phyloP scores from a whole-genome alignment of 2,797 vertebrate genomes.

The Darevskia nairensis region DNA sequence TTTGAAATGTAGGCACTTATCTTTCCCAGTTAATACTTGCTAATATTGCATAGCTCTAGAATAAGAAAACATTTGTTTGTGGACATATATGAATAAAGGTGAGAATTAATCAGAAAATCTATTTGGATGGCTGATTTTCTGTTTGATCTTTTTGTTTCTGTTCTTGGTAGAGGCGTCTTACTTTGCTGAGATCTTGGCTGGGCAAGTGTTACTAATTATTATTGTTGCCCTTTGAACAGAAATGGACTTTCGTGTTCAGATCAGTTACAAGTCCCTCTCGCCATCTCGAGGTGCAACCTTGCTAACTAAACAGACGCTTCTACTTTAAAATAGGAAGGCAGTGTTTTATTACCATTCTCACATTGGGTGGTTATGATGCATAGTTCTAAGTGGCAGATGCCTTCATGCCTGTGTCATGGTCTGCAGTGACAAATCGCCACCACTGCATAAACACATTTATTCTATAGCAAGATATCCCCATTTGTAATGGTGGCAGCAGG shows the following conservation, averaged over 20 bases:
- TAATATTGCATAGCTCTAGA: neutral
- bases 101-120: slow-evolving; percentile 2
- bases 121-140: neutral
- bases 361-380: slow-evolving; percentile 78
- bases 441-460: slow-evolving; percentile 83
- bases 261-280: slow-evolving; percentile 68
- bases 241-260: slow-evolving; percentile 72
- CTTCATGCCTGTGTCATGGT: slow-evolving; percentile 75
- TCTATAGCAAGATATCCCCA: slow-evolving; percentile 64
- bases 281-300: slow-evolving; percentile 69
- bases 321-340: slow-evolving; percentile 71
- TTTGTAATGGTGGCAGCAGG: neutral
- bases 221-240: slow-evolving; percentile 68
- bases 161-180: neutral
- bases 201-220: slow-evolving; percentile 65
- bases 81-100: neutral
- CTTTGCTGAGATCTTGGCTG: slow-evolving; percentile 40
- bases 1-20: neutral
- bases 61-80: neutral
- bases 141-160: slow-evolving; percentile 11
- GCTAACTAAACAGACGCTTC: slow-evolving; percentile 77
- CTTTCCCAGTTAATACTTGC: slow-evolving; percentile 22
- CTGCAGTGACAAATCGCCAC: slow-evolving; percentile 80
- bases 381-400: slow-evolving; percentile 75
- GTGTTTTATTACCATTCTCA: slow-evolving; percentile 76